Evolutionary conservation across 2,888 invertebrate genomes (phyloP), one percentile per base, ranked within the genome.

Genomic region (Tipula lateralis): DNA sequence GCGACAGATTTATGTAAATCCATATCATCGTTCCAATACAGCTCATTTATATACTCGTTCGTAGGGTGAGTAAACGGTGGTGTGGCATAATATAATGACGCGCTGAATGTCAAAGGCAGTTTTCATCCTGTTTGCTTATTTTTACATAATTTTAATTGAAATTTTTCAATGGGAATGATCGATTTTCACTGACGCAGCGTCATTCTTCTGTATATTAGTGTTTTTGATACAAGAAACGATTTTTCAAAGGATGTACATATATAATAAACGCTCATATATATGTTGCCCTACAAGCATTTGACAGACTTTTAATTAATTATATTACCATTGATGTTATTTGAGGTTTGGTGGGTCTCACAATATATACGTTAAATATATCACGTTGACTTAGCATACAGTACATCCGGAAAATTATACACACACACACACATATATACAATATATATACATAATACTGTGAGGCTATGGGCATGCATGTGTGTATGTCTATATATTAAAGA

Each of bases 111-210:
- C 66, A 66, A 66, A 19, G 66, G 24, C 66, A 66, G 66, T 12
- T 24, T 66, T 66, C 66, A 12, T 66, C 24, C 9, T 66, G 66
- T 66, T 66, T 66, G 24, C 24, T 66, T 66, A 66, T 66, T 24
- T 66, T 66, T 66, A 66, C 66, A 66, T 66, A 66, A 66, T 66
- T 66, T 66, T 66, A 66, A 66, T 66, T 66, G 66, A 66, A 66
- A 66, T 66, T 66, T 66, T 66, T 9, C 66, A 66, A 66, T 24
- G 66, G 66, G 24, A 66, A 66, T 66, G 66, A 66, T 66, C 24
- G 24, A 24, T 2, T 66, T 66, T 24, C 66, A 7, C 24, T 66
- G 66, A 66, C 66, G 66, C 66, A 66, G 24, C 24, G 66, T 50
- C 5, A 24, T 24, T 44, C 24, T 66, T 24, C 1, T 66, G 44